phyloP scores from a whole-genome alignment of 2,113 vertebrate genomes.

The Salvelinus namaycush region DNA sequence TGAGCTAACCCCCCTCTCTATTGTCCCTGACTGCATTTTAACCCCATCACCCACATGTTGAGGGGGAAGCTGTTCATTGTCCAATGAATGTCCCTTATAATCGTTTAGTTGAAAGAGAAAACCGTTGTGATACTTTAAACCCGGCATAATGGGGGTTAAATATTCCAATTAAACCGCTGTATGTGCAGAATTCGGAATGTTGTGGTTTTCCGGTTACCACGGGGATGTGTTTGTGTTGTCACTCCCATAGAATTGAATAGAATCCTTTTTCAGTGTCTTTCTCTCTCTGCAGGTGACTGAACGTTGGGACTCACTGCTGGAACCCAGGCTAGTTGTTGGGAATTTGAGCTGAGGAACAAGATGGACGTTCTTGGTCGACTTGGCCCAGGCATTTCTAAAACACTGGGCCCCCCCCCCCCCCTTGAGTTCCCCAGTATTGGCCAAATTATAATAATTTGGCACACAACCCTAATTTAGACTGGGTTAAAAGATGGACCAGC shows the following conservation, averaged over 20 bases:
- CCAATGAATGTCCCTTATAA: slow-evolving; percentile 17
- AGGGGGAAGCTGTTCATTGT: slow-evolving; percentile 3
- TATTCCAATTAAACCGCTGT: neutral
- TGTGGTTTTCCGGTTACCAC: neutral
- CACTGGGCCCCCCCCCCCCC: neutral
- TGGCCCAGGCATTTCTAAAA: neutral
- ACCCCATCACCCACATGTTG: neutral
- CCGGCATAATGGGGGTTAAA: slow-evolving; percentile 8
- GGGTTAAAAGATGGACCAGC: too few species aligned
- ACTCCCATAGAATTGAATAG: slow-evolving; percentile 11
- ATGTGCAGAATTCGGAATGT: slow-evolving; percentile 6
- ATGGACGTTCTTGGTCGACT: neutral
- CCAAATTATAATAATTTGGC: too few species aligned
- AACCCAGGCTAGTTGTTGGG: slow-evolving; percentile 88
- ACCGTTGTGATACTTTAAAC: neutral
- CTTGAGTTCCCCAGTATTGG: neutral
- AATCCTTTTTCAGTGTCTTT: neutral
- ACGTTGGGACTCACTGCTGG: slow-evolving; percentile 86
- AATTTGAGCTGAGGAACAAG: slow-evolving; percentile 1
- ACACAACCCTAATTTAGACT: too few species aligned
- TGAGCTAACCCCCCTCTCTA: slow-evolving; percentile 4
- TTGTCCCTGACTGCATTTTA: slow-evolving; percentile 17
- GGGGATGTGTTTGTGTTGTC: neutral
- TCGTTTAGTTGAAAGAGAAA: slow-evolving; percentile 7
- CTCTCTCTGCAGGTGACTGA: slow-evolving; percentile 80